These are phyloP conservation scores for Pararge aegeria DNA, from an alignment of 1,140 invertebrate species.

Conservation along the genomic window DNA sequence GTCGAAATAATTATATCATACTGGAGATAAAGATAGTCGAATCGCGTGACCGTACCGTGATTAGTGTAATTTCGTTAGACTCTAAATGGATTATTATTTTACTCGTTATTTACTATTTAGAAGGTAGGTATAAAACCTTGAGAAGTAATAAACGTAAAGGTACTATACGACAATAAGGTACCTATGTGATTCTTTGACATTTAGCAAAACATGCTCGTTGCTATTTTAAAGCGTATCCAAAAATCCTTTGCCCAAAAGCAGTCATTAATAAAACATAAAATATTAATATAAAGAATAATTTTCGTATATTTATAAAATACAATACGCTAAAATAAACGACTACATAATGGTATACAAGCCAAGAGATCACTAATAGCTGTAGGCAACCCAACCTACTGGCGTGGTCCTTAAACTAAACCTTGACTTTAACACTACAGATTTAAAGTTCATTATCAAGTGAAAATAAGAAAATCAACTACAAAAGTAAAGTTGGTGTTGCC, in stretches of 20 bases:
- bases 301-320: constrained; percentile 16
- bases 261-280: constrained; percentile 6
- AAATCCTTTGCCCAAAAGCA: not conserved
- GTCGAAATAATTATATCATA: constrained; percentile 65
- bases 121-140: constrained; percentile 33
- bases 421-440: constrained; percentile 16
- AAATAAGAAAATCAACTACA: constrained; percentile 29
- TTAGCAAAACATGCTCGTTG: not conserved
- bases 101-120: constrained; percentile 37
- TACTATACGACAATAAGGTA: not conserved
- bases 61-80: constrained; percentile 69
- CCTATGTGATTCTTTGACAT: not conserved
- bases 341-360: constrained; percentile 26
- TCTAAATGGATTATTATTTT: constrained; percentile 46
- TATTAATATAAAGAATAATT: constrained; percentile 12
- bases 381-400: constrained; percentile 25
- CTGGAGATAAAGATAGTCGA: constrained; percentile 66
- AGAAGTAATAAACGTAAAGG: not conserved
- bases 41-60: constrained; percentile 66
- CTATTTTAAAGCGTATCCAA: not conserved
- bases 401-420: not conserved
- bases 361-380: constrained; percentile 33
- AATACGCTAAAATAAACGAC: constrained; percentile 27
- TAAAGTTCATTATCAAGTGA: constrained; percentile 37
- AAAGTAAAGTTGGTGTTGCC: constrained; percentile 35